phyloP scores from a whole-genome alignment of 2,888 invertebrate genomes.

The Eristalis intricaria region DNA sequence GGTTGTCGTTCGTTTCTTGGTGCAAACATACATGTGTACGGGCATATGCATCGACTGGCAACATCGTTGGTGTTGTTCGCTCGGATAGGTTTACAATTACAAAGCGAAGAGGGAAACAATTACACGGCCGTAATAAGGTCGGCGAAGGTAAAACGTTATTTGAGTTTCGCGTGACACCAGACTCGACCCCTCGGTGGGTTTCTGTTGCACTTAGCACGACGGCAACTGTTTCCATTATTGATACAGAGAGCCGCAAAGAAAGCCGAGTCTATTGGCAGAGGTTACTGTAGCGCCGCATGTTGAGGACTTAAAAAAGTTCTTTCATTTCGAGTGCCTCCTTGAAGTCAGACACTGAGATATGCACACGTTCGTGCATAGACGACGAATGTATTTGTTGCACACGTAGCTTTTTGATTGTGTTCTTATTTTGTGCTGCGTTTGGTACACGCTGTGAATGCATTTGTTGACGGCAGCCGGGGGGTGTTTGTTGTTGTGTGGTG shows the following conservation, averaged over 20 bases:
- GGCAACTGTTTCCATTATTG: conserved; percentile 51
- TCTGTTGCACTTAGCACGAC: conserved; percentile 41
- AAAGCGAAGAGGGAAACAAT: conserved; percentile 49
- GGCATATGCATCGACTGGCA: neutral
- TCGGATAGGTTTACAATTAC: conserved; percentile 62
- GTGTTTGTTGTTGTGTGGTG: neutral
- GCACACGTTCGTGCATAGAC: conserved; percentile 25
- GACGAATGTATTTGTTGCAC: conserved; percentile 50
- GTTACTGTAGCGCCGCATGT: conserved; percentile 29
- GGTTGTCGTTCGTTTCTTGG: too few species aligned
- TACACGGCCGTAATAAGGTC: conserved; percentile 62
- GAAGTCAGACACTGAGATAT: conserved; percentile 64
- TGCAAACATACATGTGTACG: neutral
- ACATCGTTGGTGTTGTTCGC: conserved; percentile 11
- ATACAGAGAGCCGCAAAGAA: neutral
- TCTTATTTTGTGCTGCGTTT: neutral
- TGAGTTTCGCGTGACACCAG: conserved; percentile 67
- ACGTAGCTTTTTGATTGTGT: neutral
- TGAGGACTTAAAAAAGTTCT: conserved; percentile 35
- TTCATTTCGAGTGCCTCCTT: conserved; percentile 56
- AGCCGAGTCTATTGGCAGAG: conserved; percentile 18
- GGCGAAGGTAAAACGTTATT: conserved; percentile 63
- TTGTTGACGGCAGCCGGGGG: neutral
- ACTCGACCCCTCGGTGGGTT: neutral
- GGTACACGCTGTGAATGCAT: neutral